These are phyloP conservation scores for Trilocha varians DNA, from an alignment of 2,888 invertebrate species.

Conservation along the genomic window DNA sequence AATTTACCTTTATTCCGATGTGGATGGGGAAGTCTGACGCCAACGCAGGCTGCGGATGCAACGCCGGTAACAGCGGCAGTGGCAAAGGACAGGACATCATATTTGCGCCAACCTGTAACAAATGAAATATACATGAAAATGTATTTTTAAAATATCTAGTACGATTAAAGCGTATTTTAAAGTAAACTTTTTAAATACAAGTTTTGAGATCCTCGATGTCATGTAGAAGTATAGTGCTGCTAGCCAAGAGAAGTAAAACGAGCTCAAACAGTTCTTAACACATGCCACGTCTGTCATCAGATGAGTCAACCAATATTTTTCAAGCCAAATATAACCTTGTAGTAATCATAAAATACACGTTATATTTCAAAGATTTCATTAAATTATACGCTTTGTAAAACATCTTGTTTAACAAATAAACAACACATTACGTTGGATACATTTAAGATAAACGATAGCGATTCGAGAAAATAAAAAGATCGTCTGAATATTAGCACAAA, in stretches of 20 bases:
- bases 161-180: no score
- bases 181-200: no score
- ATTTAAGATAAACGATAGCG: neutral
- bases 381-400: constrained; percentile 1
- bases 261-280: no score
- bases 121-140: constrained; percentile 8
- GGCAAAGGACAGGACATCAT: constrained; percentile 81
- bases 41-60: constrained; percentile 72
- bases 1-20: constrained; percentile 76
- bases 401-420: neutral
- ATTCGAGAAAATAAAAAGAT: constrained; percentile 1
- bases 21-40: constrained; percentile 76
- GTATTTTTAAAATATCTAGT: no score
- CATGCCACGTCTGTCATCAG: no score
- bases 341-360: no score
- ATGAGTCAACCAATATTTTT: no score
- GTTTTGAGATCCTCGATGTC: no score
- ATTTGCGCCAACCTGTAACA: constrained; percentile 61
- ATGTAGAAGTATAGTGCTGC: no score
- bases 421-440: neutral
- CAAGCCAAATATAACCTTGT: no score
- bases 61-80: constrained; percentile 75
- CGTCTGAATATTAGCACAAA: constrained; percentile 20
- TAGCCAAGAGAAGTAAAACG: no score
- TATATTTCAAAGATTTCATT: no score